Evolutionary conservation across 2,797 vertebrate genomes (phyloP), one percentile per base, ranked within the genome.

Genomic region (Hippopotamyrus pictus): DNA sequence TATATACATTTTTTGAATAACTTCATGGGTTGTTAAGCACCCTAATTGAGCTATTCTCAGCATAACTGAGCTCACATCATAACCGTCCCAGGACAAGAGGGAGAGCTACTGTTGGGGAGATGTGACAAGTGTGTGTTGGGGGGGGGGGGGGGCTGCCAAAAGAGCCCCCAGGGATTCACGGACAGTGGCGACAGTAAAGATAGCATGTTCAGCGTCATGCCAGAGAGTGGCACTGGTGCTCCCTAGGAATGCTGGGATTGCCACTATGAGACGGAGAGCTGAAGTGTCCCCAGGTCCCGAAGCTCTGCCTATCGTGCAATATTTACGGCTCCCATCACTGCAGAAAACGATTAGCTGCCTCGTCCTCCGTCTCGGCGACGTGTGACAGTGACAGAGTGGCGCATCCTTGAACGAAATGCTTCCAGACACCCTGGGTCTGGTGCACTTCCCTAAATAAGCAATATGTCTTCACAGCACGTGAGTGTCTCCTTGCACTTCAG

Each of bases 331-430:
- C 50, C 29, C 85, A 54, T 86, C 25, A 41, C 85, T 54, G 51
- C 14, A 51, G 85, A 57, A 33, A 54, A 86, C 14, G 85, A 86
- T 33, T 33, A 86, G 85, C 48, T 86, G 48, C 50, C 14, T 54
- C 1, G 6, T 22, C 85, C 14, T 29, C 50, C 29, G 2, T 29
- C 50, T 57, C 25, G 85, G 6, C 17, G 8, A 25, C 25, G 0
- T 86, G 85, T 57, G 9, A 54, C 85, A 86, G 85, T 86, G 85
- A 86, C 48, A 33, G 85, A 86, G 51, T 19, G 51, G n/a, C 1
- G 29, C 51, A 86, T 33, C 85, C 85, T 86, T 86, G 51, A 86
- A 54, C 25, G 5, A 5, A 29, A 7, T 3, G 51, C 25, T 54
- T 57, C 50, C 25, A 33, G 85, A 86, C 46, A 25, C 85, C 29